Evolutionary conservation across 2,888 invertebrate species (phyloP).

Genomic region (Dryobota labecula): DNA sequence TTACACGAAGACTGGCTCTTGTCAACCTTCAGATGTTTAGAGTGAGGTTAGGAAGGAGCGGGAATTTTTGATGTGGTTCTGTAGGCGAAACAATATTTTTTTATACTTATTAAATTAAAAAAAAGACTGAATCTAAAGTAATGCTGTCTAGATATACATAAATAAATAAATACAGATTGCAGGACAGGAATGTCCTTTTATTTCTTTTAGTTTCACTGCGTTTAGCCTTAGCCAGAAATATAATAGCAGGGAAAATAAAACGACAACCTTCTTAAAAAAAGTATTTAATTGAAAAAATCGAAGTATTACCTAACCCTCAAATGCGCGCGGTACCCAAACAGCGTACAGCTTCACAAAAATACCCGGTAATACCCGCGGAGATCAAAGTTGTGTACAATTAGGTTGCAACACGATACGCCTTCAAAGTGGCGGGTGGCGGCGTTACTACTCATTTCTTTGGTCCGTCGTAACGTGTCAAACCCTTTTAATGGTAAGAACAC

Average conservation of each 20-base stretch:
- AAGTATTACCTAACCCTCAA: slow-evolving; percentile 31
- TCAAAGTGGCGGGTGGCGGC: slow-evolving; percentile 63
- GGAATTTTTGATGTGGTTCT: slow-evolving; percentile 32
- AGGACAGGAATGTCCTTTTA: not conserved
- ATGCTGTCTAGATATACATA: not conserved
- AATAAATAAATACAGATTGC: not conserved
- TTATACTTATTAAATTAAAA: not conserved
- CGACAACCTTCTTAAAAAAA: not conserved
- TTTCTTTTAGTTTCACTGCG: not conserved
- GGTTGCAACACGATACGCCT: slow-evolving; percentile 70
- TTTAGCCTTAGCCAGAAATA: not conserved
- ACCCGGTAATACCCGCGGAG: slow-evolving; percentile 75
- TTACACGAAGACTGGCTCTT: slow-evolving; percentile 62
- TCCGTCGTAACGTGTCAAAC: slow-evolving; percentile 82
- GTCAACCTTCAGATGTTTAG: slow-evolving; percentile 50
- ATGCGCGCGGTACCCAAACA: slow-evolving; percentile 54
- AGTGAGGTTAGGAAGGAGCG: slow-evolving; percentile 2
- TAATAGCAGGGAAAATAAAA: not conserved
- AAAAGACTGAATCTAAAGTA: not conserved
- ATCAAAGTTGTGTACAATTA: slow-evolving; percentile 87
- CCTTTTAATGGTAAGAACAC: slow-evolving; percentile 79
- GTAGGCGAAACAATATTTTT: slow-evolving; percentile 11
- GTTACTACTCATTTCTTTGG: slow-evolving; percentile 81
- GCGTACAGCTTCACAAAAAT: slow-evolving; percentile 63
- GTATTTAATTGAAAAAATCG: not conserved